Evolutionary conservation across 1,140 invertebrate genomes (phyloP).

Genomic region (Drosophila orena): DNA sequence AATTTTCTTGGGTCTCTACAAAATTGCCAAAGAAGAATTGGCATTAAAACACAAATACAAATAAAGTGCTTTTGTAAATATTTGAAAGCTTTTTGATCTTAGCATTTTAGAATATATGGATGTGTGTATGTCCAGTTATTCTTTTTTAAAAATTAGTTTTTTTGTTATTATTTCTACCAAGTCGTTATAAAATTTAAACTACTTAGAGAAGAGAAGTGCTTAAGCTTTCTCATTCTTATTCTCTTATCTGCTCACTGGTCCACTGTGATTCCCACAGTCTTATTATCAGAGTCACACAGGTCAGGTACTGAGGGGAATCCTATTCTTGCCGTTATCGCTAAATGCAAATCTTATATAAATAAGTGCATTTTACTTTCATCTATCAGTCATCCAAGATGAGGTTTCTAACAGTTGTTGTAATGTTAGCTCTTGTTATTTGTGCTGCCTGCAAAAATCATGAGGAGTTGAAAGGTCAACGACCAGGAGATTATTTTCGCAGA

Average conservation of each 20-base stretch:
- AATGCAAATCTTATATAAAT: background rate
- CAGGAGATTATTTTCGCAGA: slow-evolving; percentile 25
- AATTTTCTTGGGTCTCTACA: no score
- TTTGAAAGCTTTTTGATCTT: no score
- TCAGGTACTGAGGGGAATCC: background rate
- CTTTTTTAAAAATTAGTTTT: no score
- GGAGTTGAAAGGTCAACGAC: slow-evolving; percentile 18
- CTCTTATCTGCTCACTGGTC: background rate
- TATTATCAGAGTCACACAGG: background rate
- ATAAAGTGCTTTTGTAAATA: no score
- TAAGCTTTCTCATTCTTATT: background rate
- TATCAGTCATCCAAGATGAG: slow-evolving; percentile 37
- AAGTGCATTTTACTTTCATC: background rate
- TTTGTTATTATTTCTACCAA: no score
- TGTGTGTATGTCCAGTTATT: no score
- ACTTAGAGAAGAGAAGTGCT: background rate
- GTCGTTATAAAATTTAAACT: no score
- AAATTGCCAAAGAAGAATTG: no score
- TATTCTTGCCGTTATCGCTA: background rate
- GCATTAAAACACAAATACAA: no score
- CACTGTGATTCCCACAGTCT: background rate
- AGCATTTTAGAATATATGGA: no score
- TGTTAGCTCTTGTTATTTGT: slow-evolving; percentile 38
- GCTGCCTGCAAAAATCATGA: slow-evolving; percentile 40
- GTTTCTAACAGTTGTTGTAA: slow-evolving; percentile 24